Conservation (phyloP, 2,797 vertebrate genomes). For the Oreochromis mossambicus region DNA sequence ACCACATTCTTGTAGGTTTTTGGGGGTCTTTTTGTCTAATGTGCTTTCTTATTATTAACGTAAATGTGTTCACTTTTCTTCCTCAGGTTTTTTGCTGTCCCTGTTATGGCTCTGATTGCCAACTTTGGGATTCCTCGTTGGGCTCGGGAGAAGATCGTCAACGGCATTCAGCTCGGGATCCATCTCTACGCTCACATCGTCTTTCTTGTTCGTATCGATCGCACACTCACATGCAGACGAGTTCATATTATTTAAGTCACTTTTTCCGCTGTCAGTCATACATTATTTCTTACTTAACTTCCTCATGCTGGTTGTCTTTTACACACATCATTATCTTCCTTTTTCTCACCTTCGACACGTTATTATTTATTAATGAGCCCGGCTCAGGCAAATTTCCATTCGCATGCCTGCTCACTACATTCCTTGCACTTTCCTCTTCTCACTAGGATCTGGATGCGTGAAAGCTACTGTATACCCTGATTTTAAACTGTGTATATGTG, state of each 20-base stretch:
- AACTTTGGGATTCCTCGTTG: slow-evolving; percentile 93
- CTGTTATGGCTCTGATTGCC: slow-evolving; percentile 89
- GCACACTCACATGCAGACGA: background rate
- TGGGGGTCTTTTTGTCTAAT: slow-evolving; percentile 5
- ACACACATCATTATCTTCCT: slow-evolving; percentile 54
- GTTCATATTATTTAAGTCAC: slow-evolving; percentile 36
- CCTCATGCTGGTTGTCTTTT: slow-evolving; percentile 48
- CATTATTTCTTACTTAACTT: slow-evolving; percentile 51
- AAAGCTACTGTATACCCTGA: background rate
- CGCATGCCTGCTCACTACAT: background rate
- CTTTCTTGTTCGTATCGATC: slow-evolving; percentile 80
- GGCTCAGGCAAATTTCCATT: slow-evolving; percentile 6
- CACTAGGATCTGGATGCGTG: background rate
- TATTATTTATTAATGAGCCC: slow-evolving; percentile 42
- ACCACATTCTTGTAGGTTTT: background rate
- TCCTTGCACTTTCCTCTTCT: background rate
- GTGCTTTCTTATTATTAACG: background rate
- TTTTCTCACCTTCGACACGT: slow-evolving; percentile 41
- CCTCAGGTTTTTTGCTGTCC: slow-evolving; percentile 90
- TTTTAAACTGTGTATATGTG: background rate
- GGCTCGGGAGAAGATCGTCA: slow-evolving; percentile 94
- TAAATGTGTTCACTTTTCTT: slow-evolving; percentile 12
- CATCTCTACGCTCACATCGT: slow-evolving; percentile 90
- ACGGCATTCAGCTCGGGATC: slow-evolving; percentile 91
- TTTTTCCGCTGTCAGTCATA: slow-evolving; percentile 45